Evolutionary conservation across 2,888 invertebrate genomes (phyloP), one percentile per base, ranked within the genome.

Genomic region (Osmoderma eremita): DNA sequence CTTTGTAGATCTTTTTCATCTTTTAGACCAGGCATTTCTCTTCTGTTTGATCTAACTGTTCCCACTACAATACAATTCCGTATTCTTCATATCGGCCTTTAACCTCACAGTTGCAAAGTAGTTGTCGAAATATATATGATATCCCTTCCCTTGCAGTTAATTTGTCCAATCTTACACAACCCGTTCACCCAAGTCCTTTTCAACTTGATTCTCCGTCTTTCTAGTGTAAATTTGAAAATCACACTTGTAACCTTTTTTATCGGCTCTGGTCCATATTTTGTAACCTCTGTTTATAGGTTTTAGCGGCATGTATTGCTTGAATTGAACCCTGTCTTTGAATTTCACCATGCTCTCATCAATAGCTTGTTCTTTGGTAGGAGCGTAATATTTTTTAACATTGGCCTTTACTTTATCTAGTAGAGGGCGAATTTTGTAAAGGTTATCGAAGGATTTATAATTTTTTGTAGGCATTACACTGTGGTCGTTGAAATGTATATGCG

Each of bases 1-100:
- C 15, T 22, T 36, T 30, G 20, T 8, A 24, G 20, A 12, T 30
- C 10, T 36, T 53, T 53, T 15, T 53, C 53, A 12, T 20, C 12
- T 6, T 22, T 22, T 18, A 53, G 24, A 24, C 30, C 1, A 30
- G 53, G 36, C n/a, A 53, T 0, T 15, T 51, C 22, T 10, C 36
- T 18, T 8, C 24, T 22, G 51, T 51, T 51, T 12, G 24, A 5
- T 22, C 53, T n/a, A 17, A 53, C 53, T 3, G 53, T 53, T 13
- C 53, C n/a, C 53, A 53, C 13, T 30, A 12, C 13, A 10, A 6
- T 53, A 53, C n/a, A 53, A n/a, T 38, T 30, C 12, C 38, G 22
- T 24, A 30, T n/a, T 8, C 15, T 53, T n/a, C 36, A 53, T 30
- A 36, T 45, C 18, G 15, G 15, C 17, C 13, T 17, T 42, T 15